A percentile compares a stretch with the other conserved stretches of the same genome.
Evolutionary conservation across 2,888 invertebrate genomes (phyloP).

Genomic region (Mythimna impura): DNA sequence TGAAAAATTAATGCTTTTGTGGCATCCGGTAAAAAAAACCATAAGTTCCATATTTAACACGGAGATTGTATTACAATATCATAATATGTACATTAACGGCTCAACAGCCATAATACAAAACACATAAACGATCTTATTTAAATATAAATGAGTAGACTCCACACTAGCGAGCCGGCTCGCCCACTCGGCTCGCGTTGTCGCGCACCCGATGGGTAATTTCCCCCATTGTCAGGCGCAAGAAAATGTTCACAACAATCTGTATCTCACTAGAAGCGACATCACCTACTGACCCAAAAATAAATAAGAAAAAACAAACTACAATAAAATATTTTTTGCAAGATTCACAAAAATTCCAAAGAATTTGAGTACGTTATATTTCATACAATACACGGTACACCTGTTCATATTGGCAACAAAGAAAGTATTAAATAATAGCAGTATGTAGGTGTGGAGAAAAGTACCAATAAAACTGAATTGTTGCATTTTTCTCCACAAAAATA

Average conservation of each 20-base stretch:
- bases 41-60: constrained; percentile 10
- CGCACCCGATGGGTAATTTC: constrained; percentile 87
- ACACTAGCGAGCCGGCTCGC: constrained; percentile 65
- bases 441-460: constrained; percentile 56
- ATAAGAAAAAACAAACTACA: constrained; percentile 1
- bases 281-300: constrained; percentile 54
- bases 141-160: constrained; percentile 63
- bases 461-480: constrained; percentile 55
- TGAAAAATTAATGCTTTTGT: not conserved
- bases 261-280: constrained; percentile 54
- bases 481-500: constrained; percentile 38
- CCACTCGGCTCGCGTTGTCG: constrained; percentile 80
- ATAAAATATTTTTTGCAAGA: constrained; percentile 24
- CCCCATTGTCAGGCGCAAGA: constrained; percentile 88
- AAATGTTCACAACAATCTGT: constrained; percentile 74
- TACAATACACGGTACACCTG: constrained; percentile 48
- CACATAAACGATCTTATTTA: constrained; percentile 18
- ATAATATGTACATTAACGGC: constrained; percentile 24
- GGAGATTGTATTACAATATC: constrained; percentile 25
- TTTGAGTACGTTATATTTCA: constrained; percentile 47
- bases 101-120: constrained; percentile 16
- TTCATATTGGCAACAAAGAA: constrained; percentile 58
- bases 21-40: not conserved
- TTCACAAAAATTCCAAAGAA: constrained; percentile 34
- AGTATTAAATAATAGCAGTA: constrained; percentile 39